A percentile compares a stretch with the other conserved stretches of the same genome.
Evolutionary conservation across 2,113 vertebrate species (phyloP).

Genomic region (Odontophorus gujanensis): DNA sequence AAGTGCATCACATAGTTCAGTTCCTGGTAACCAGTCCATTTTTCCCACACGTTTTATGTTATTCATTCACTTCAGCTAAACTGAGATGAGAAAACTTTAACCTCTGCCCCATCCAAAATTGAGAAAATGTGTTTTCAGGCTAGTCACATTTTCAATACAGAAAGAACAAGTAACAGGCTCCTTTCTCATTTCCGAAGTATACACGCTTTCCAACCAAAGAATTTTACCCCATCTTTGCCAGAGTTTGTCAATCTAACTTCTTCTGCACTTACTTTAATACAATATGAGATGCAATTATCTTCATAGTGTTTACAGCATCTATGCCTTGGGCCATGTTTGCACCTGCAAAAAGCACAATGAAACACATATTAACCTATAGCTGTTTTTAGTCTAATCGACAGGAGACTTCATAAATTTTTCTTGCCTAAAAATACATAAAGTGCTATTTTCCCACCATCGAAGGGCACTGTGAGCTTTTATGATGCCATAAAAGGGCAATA

Average conservation of each 20-base stretch:
- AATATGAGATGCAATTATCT: slow-evolving; percentile 98
- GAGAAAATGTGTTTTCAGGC: slow-evolving; percentile 31
- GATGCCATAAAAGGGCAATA: slow-evolving; percentile 49
- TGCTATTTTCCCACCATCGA: slow-evolving; percentile 2
- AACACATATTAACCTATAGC: background rate
- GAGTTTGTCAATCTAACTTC: background rate
- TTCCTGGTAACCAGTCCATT: background rate
- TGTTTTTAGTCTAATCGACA: background rate
- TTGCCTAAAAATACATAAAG: slow-evolving; percentile 31
- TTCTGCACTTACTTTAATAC: slow-evolving; percentile 91
- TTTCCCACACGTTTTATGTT: slow-evolving; percentile 24
- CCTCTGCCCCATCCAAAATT: background rate
- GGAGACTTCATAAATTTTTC: slow-evolving; percentile 42
- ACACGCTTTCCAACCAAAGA: background rate
- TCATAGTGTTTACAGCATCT: slow-evolving; percentile 97
- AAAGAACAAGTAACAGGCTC: slow-evolving; percentile 26
- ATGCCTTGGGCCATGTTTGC: slow-evolving; percentile 94
- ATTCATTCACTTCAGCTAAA: slow-evolving; percentile 37
- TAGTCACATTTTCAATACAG: slow-evolving; percentile 34
- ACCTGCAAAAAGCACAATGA: slow-evolving; percentile 83
- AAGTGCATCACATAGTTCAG: slow-evolving; percentile 19
- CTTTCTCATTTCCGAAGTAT: slow-evolving; percentile 3
- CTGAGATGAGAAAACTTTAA: slow-evolving; percentile 32
- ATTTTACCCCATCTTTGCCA: background rate
- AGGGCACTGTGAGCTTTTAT: slow-evolving; percentile 41